Percentiles rank a stretch among this genome's conserved stretches.
Evolutionary conservation across 2,797 vertebrate genomes (phyloP).

Genomic region (Lacerta bilineata): DNA sequence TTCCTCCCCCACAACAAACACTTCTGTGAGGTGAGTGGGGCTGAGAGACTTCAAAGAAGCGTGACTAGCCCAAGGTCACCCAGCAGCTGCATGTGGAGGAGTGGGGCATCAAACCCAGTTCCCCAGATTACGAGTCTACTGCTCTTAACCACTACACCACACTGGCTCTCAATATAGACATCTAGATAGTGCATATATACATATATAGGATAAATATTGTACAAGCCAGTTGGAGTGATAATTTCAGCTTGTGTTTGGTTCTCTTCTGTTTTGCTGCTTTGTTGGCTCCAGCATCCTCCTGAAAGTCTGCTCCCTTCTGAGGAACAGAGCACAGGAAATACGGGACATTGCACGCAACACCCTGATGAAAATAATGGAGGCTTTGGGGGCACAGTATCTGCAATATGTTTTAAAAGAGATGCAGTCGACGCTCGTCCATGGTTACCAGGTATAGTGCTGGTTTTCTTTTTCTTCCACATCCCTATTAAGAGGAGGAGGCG

Average conservation of each 20-base stretch:
- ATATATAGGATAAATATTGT: not conserved
- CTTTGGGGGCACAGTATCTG: constrained; percentile 89
- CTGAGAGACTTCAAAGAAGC: too few species aligned
- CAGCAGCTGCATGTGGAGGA: too few species aligned
- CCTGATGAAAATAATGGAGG: constrained; percentile 91
- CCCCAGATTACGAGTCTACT: too few species aligned
- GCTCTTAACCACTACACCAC: too few species aligned
- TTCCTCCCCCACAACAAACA: too few species aligned
- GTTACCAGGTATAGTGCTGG: constrained; percentile 89
- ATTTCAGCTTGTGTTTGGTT: not conserved
- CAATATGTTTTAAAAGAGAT: constrained; percentile 94
- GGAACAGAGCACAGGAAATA: constrained; percentile 95
- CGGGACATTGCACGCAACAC: constrained; percentile 93
- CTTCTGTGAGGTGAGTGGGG: too few species aligned
- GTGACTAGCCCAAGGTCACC: too few species aligned
- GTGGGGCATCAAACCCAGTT: too few species aligned
- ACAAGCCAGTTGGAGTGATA: constrained; percentile 14
- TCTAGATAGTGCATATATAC: too few species aligned
- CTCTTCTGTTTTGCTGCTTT: constrained; percentile 22
- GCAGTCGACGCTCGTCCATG: constrained; percentile 89
- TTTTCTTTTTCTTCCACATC: constrained; percentile 1
- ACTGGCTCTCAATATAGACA: not conserved
- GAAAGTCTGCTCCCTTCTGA: constrained; percentile 92
- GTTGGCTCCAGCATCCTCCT: constrained; percentile 87
- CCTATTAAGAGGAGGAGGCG: constrained; percentile 11